phyloP scores from a whole-genome alignment of 2,113 vertebrate genomes.

The Dipodomys merriami region DNA sequence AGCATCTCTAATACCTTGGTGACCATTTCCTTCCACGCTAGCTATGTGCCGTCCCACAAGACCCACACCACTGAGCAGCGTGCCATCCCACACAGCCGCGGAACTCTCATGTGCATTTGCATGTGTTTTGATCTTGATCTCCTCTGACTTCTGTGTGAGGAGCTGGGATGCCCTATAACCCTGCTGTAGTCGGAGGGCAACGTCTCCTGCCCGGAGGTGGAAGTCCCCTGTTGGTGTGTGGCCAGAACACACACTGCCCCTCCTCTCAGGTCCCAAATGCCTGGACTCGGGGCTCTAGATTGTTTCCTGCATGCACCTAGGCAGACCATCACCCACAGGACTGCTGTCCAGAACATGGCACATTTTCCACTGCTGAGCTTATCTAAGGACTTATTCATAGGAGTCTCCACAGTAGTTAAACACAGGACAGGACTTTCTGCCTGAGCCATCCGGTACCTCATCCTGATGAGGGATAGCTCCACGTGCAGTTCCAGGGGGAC shows the following conservation, averaged over 20 bases:
- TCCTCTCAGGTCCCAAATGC: background rate
- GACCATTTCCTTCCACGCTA: background rate
- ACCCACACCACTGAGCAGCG: too few relatives aligned
- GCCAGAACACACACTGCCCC: background rate
- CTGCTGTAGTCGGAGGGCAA: background rate
- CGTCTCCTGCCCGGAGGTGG: background rate
- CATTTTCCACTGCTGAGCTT: accelerated
- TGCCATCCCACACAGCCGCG: background rate
- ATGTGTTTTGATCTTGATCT: background rate
- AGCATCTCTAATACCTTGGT: accelerated
- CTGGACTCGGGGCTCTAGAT: background rate
- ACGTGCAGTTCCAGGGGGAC: background rate
- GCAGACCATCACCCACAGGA: background rate
- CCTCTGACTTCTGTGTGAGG: background rate
- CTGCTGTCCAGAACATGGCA: background rate
- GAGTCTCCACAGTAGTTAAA: background rate
- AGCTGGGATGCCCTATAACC: accelerated
- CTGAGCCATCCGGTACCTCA: background rate
- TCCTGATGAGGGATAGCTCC: background rate
- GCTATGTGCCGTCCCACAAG: too few relatives aligned
- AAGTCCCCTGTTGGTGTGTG: background rate
- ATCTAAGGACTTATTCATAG: background rate
- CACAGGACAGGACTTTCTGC: background rate
- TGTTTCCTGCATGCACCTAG: background rate
- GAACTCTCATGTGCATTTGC: background rate